phyloP scores from a whole-genome alignment of 2,888 invertebrate species.

The Zhuqinia jingwanae region DNA sequence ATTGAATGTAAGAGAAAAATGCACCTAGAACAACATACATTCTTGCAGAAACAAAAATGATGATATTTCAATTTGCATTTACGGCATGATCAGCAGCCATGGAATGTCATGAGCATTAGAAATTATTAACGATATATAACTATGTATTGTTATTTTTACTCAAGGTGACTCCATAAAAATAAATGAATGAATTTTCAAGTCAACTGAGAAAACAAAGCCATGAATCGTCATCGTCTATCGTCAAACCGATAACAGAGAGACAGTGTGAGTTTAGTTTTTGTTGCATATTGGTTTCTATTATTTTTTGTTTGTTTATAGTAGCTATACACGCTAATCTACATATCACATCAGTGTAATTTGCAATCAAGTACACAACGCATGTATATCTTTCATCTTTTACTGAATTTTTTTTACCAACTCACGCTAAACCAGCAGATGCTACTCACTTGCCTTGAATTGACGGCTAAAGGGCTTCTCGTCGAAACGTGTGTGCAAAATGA shows the following conservation, averaged over 20 bases:
- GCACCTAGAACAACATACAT: too few relatives aligned
- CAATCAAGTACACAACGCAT: not conserved
- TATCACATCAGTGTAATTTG: not conserved
- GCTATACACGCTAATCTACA: not conserved
- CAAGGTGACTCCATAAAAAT: constrained; percentile 60
- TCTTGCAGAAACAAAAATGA: too few relatives aligned
- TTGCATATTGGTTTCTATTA: not conserved
- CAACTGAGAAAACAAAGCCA: not conserved
- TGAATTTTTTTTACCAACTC: constrained; percentile 4
- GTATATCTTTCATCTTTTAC: constrained; percentile 25
- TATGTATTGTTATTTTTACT: constrained; percentile 41
- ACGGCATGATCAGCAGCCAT: too few relatives aligned
- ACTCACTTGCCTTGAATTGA: constrained; percentile 62
- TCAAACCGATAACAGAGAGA: not conserved
- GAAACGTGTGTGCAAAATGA: not conserved
- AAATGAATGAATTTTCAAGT: constrained; percentile 32
- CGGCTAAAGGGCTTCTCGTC: constrained; percentile 55
- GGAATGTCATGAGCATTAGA: constrained; percentile 29
- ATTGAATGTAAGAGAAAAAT: too few relatives aligned
- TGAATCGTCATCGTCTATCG: not conserved
- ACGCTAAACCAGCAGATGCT: constrained; percentile 54
- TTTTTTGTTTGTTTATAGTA: not conserved
- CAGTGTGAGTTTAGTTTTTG: not conserved
- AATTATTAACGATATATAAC: constrained; percentile 23
- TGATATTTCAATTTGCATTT: too few relatives aligned